Base-by-base conservation (phyloP, 1,140 invertebrate species). In the Cydia strobilella region DNA sequence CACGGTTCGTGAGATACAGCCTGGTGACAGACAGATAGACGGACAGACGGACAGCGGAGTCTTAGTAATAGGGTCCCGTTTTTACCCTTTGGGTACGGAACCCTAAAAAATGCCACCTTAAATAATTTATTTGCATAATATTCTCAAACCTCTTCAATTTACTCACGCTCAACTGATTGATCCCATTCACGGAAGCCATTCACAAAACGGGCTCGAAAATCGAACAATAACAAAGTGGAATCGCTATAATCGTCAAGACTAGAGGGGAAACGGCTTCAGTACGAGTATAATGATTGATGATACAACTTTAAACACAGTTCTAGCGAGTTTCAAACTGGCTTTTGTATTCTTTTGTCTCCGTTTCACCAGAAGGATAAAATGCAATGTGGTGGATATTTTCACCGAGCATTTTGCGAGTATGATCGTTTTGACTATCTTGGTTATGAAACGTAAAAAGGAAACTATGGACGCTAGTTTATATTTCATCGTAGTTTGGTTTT, bases 211-310 rank as follows among this genome's bases (percentile, higher is more conserved):
- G 7, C n/a, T 23, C 54, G 10, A 23, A 59, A 20, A 23, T 12
- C 54, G 54, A 23, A 59, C 54, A 59, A 59, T 59, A 59, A 59
- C 54, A 23, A 59, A 59, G 4, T 23, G 54, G 54, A 23, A 59
- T 23, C 54, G 18, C 10, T 23, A 59, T 59, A 59, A 59, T 23
- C 54, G 54, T 20, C 54, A 0, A 15, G n/a, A 20, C 51, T 54
- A 3, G 35, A 39, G 35, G 35, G 39, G 39, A 45, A 12, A 20
- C 6, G 54, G 54, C 54, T 59, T 12, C 18, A 23, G 54, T n/a
- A n/a, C n/a, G n/a, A n/a, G n/a, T n/a, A 59, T 59, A 59, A 59
- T 59, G 54, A 59, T 59, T 59, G 54, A 59, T 59, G 54, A 59
- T 23, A 23, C 54, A 59, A 59, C 7, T 59, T 59, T 59, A 59